Base-by-base conservation (phyloP, 2,888 invertebrate genomes). In the Taphrorychus bicolor region DNA sequence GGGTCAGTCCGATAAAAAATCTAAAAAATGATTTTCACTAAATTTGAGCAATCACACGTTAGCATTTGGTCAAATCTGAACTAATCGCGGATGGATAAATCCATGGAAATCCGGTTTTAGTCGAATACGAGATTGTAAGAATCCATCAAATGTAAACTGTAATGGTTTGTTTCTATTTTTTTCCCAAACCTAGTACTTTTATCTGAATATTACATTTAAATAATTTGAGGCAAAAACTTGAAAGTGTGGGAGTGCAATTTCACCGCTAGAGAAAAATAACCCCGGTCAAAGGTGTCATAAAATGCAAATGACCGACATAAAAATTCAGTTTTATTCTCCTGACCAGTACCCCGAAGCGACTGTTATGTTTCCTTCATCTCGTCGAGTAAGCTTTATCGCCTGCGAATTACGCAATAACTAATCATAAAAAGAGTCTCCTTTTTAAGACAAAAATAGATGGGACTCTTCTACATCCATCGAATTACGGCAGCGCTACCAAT, bases 241-340 rank as follows among this genome's bases (percentile, higher is more conserved):
- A 53, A 59, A 71, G 71, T 67, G 67, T 71, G 65, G 57, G 62
- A 65, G 49, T 70, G 67, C 70, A 70, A 67, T 66, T 73, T 75
- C 72, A 73, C 61, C 73, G 70, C 73, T 22, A 71, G 73, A 71
- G 75, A 73, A 72, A 74, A 75, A 74, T 76, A 72, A 73, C 74
- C 69, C 48, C 73, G 72, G 73, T 74, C 74, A 74, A 72, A 75
- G 76, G 74, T 76, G 75, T 73, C 73, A 77, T 77, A 76, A 77
- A 77, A 77, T 77, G 77, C 76, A 75, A 76, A 77, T 68, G 66
- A 62, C 66, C 59, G n/a, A 41, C 65, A 69, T 73, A 74, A 76
- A 77, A 77, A 76, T 76, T 74, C 75, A 75, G 71, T 72, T 76
- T 75, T 75, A 76, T 74, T 72, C 72, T 18, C 54, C 65, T 70